Evolutionary conservation across 2,797 vertebrate genomes (phyloP), one percentile per base, ranked within the genome.

Genomic region (Enteromius viviparus): DNA sequence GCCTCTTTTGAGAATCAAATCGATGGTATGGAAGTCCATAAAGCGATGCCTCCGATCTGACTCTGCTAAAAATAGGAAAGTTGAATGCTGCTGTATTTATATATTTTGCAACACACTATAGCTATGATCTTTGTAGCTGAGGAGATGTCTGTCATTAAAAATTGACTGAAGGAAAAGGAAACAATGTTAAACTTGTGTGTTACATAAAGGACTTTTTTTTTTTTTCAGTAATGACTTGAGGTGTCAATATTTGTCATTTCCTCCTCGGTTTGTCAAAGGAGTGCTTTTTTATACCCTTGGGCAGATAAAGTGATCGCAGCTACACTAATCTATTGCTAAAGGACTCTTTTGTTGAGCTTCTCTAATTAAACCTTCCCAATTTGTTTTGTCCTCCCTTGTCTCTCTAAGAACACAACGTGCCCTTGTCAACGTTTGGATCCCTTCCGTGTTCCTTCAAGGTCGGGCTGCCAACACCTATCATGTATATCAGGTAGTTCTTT

Each of bases 381-480:
- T n/a, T 83, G 5, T 71, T 66, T 21, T 83, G 19, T 78, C 14
- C 65, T 60, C 49, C 21, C 47, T 42, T 83, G 19, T 58, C 17
- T 76, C n/a, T 70, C 42, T 3, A 90, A 99, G 98, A 95, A 95
- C 97, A 90, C 97, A 98, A 87, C 96, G 98, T 62, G 98, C 98
- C 1, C 97, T 99, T 90, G 96, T 99, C 93, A 99, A 99, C 14
- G 97, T 99, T 83, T 99, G 98, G 98, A 99, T 99, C 90, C 98
- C 98, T 12, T 99, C 97, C 0, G 97, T 99, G 89, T 99, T 99
- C 91, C 96, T 99, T 86, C 97, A 97, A 89, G 97, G 97, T 87
- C 94, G 96, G 89, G 96, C 97, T 83, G 95, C 97, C 37, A 98
- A 97, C 40, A 96, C 98, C 6, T 99, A 97, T 92, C 97, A 99